phyloP scores from a whole-genome alignment of 2,797 vertebrate genomes.

The Anabas testudineus region DNA sequence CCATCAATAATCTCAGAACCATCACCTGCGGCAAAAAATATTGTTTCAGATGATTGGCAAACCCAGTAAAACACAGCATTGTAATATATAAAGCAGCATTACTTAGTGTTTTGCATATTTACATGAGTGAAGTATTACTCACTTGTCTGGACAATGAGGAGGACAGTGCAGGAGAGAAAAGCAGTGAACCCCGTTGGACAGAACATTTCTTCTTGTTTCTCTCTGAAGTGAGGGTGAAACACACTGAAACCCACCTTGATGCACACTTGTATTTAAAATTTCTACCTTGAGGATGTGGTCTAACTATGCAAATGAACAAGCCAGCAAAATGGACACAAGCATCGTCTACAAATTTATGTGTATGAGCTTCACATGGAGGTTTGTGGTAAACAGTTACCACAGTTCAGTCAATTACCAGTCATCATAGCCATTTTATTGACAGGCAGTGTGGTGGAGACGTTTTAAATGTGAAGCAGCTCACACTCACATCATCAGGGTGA shows the following conservation, averaged over 20 bases:
- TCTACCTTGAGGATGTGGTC: constrained; percentile 79
- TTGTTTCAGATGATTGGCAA: too few relatives aligned
- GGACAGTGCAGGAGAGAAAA: too few relatives aligned
- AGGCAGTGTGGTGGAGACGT: neutral
- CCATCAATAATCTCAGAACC: constrained; percentile 77
- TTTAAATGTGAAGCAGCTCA: neutral
- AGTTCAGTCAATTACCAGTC: constrained; percentile 17
- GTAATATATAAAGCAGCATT: too few relatives aligned
- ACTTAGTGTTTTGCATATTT: too few relatives aligned
- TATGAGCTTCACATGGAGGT: neutral
- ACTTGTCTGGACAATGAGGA: too few relatives aligned
- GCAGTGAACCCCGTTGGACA: too few relatives aligned
- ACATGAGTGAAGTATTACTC: too few relatives aligned
- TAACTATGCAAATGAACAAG: constrained; percentile 29
- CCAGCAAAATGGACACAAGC: constrained; percentile 24
- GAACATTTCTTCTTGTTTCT: constrained; percentile 48
- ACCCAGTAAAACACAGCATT: too few relatives aligned
- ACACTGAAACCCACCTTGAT: constrained; percentile 12
- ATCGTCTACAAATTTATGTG: neutral
- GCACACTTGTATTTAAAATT: constrained; percentile 9
- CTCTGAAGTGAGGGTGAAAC: constrained; percentile 15
- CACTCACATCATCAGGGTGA: too few relatives aligned
- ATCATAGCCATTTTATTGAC: neutral
- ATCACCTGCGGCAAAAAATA: constrained; percentile 50
- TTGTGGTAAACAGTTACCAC: constrained; percentile 3